Base-by-base conservation (phyloP, 2,888 invertebrate genomes). In the Microplitis manilae region DNA sequence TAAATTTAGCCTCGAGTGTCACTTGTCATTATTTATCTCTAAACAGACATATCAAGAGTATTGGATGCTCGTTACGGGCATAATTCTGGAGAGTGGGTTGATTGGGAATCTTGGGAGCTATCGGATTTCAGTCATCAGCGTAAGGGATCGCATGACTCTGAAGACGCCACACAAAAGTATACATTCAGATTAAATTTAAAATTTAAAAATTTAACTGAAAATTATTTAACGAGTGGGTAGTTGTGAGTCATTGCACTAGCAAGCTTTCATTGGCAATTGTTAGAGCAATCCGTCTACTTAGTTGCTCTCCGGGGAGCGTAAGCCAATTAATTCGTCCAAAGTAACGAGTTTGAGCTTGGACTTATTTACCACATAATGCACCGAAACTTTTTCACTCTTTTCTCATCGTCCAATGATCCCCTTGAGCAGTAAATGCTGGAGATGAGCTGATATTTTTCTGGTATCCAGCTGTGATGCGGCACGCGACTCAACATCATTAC, bases 401-500 rank as follows among this genome's bases (percentile, higher is more conserved):
- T 50, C 50, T 30, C 30, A 30, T 30, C 30, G 30, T 30, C 30
- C 30, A 30, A 30, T 30, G 30, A 30, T 30, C 30, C 30, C 30
- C 30, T 30, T 30, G 2, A 39, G 64, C 39, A n/a, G 15, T 59
- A 71, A 15, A 8, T 61, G 38, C 68, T 68, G 67, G 41, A 50
- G 78, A 69, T 69, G 41, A 60, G 73, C 30, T 59, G 64, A n/a
- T 30, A 71, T 75, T 69, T 68, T 20, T 60, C 15, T 60, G 78
- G 76, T 69, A 67, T 75, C 79, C 76, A 39, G 86, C 87, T 86
- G 89, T 75, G 89, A 86, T 80, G 83, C 82, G 89, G 85, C 90
- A 90, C 90, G 90, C 88, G 90, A 86, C 87, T 84, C 86, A 82
- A 86, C 89, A 87, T 90, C 89, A 90, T 90, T 89, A 90, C 85